Evolutionary conservation across 2,888 invertebrate genomes (phyloP).

Genomic region (Patella depressa): DNA sequence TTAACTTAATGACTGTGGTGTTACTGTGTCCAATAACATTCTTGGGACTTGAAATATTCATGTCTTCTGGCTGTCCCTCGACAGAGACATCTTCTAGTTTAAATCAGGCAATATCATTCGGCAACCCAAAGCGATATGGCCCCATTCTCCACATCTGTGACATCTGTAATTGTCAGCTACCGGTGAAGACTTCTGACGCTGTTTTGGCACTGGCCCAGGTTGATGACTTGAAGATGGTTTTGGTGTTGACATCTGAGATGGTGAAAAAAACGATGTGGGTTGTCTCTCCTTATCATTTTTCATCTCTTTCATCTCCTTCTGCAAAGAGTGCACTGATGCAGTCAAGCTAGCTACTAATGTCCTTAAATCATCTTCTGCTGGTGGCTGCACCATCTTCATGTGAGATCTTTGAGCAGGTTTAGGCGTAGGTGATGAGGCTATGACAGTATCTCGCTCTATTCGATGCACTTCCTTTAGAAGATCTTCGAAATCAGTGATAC

Average conservation of each 20-base stretch:
- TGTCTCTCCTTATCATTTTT: background rate
- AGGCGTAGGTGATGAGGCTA: background rate
- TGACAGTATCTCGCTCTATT: background rate
- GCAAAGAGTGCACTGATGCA: background rate
- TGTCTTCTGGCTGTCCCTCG: background rate
- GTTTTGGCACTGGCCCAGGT: too few relatives aligned
- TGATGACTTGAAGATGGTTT: too few relatives aligned
- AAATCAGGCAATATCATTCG: background rate
- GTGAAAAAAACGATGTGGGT: too few relatives aligned
- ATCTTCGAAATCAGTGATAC: background rate
- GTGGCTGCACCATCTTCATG: background rate
- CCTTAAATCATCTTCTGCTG: background rate
- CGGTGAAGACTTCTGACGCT: background rate
- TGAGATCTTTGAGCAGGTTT: background rate
- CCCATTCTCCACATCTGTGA: background rate
- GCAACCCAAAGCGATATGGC: background rate
- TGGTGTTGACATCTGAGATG: too few relatives aligned
- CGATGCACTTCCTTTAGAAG: background rate
- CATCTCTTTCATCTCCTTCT: background rate
- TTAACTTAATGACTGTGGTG: background rate
- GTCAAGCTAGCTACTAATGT: background rate
- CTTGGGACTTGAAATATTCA: background rate
- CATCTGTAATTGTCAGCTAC: background rate
- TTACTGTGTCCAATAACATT: background rate
- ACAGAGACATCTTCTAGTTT: constrained; percentile 3